Evolutionary conservation across 2,113 vertebrate genomes (phyloP), one percentile per base, ranked within the genome.

Genomic region (Ophiodon elongatus): DNA sequence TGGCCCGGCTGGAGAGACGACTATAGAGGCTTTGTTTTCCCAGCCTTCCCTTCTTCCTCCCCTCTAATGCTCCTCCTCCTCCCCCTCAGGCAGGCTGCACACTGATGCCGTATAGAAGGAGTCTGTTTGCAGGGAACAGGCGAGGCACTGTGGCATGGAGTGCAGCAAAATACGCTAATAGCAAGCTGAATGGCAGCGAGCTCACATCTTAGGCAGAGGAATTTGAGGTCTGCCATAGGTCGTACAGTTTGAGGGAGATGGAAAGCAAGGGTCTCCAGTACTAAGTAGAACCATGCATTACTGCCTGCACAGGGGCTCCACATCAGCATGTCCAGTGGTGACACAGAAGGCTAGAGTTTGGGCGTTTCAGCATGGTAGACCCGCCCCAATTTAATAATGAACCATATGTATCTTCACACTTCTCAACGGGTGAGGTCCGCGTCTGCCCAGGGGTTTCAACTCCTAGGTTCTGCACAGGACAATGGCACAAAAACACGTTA

Each of bases 1-100:
- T 94, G 93, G 93, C 93, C 93, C 72, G 93, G 92, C 94, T 93
- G 85, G 93, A 95, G 94, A 95, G 92, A 93, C 93, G 85, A 96
- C 95, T 95, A 94, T 96, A 94, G 93, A 86, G 76, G 94, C 94
- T 96, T 96, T 95, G 95, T 96, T 96, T 94, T 89, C 85, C 83
- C 83, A 79, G 80, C 90, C 89, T 92, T 91, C 87, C 88, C 91
- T 88, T 91, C 91, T 92, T 89, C 88, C 89, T 88, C 90, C 76
- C 86, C 85, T 88, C 63, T 88, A 78, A 73, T 80, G 54, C 85
- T 86, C 76, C 88, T 86, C 83, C 87, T 62, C 87, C 82, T 87
- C 89, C 91, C 90, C 92, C 89, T 80, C 71, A 79, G 89, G 88
- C 91, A 89, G 89, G 89, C 93, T 90, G 91, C 91, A 94, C 94